Evolutionary conservation across 2,797 vertebrate species (phyloP), one percentile per base, ranked within the genome.

Genomic region (Eupleurogrammus muticus): DNA sequence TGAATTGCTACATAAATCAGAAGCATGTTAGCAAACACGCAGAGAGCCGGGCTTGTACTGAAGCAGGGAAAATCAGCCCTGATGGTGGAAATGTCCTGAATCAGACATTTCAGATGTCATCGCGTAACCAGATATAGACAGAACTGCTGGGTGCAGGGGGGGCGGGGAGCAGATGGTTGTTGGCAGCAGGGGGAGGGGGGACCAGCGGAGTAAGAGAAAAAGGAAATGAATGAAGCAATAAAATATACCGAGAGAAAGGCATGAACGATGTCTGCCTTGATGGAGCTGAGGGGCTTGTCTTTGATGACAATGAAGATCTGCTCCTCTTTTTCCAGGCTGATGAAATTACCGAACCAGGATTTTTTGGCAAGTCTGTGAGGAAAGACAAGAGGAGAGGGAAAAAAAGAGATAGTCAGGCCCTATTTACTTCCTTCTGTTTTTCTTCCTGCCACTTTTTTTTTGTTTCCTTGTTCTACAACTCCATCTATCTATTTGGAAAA

Each of bases 341-440:
- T 97, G 90, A 99, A 99, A 92, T 99, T 99, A 93, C 97, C 98
- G 0, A 99, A 99, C 98, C 98, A 99, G 62, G 98, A 99, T 91
- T 99, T 99, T 95, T 99, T 99, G 95, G 98, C 97, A 94, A 99
- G 96, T 93, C 98, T 99, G 90, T 7, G 19, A 68, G 21, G 21
- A 57, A 40, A 64, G 54, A 75, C 0, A 42, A 44, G 9, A 63
- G 20, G 2, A 66, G 17, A 28, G 28, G 16, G 40, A 23, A 32
- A 32, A 16, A 28, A 21, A 66, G 6, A 1, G 12, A 24, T 50
- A 12, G 6, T 64, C 21, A 64, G 46, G 19, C 5, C 2, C 17
- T 7, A 42, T 44, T 44, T 44, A 17, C 17, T 16, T 44, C 40
- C 40, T n/a, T 17, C 16, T 6, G 7, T 61, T 48, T 62, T n/a